phyloP scores from a whole-genome alignment of 2,797 vertebrate genomes.

The Clarias laeviceps region DNA sequence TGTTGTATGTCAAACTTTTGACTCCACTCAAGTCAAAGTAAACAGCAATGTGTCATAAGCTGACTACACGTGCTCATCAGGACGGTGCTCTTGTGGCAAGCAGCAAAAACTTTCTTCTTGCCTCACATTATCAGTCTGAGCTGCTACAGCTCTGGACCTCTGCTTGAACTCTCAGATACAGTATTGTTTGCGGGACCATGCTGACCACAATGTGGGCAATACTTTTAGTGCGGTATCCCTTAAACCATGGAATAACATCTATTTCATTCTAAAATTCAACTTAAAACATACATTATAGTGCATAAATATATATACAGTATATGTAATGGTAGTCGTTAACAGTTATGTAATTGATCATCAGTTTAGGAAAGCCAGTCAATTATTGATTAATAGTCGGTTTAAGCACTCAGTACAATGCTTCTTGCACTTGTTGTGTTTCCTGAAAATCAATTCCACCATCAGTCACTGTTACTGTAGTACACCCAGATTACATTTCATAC shows the following conservation, averaged over 20 bases:
- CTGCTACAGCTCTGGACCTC: neutral
- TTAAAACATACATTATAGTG: neutral
- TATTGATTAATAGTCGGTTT: too few species aligned
- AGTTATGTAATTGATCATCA: too few species aligned
- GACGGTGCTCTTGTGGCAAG: neutral
- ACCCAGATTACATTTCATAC: too few species aligned
- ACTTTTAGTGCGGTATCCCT: neutral
- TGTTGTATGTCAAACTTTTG: slow-evolving; percentile 27
- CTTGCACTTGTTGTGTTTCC: too few species aligned
- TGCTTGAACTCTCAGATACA: neutral
- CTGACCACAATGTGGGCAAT: neutral
- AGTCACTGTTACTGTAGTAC: too few species aligned
- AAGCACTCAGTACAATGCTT: too few species aligned
- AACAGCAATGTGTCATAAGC: slow-evolving; percentile 14
- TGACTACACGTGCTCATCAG: neutral
- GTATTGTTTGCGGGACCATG: neutral
- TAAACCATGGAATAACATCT: neutral
- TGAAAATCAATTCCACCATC: too few species aligned
- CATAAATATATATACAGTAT: too few species aligned
- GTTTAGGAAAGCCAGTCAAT: too few species aligned
- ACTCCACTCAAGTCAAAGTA: slow-evolving; percentile 9
- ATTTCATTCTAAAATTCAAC: neutral
- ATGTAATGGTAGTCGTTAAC: too few species aligned
- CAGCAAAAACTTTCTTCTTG: neutral
- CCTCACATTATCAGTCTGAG: neutral